Base-by-base conservation (phyloP, 2,113 vertebrate genomes). In the Cromileptes altivelis region DNA sequence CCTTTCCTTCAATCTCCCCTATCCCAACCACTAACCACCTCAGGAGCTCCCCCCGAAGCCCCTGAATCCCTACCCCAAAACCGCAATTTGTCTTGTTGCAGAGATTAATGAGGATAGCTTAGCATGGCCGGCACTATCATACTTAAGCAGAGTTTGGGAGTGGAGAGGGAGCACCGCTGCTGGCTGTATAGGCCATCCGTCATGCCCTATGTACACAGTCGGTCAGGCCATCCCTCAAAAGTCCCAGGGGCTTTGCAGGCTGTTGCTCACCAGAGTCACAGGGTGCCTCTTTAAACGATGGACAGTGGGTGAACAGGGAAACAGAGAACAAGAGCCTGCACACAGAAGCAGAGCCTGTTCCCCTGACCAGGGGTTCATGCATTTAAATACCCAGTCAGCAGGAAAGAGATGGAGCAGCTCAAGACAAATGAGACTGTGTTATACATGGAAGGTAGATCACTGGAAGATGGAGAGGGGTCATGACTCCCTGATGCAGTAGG, bases 71-170 rank as follows among this genome's bases (percentile, higher is more conserved):
- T 70, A 45, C 75, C 77, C 70, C 75, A 68, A 91, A 90, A 91
- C 89, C 86, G 17, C 89, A 89, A 86, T 92, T 94, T 92, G 92
- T 95, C 89, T 85, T 81, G 58, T 80, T 30, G 80, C 70, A 61
- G 79, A 92, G 84, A 92, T 91, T 90, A 84, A 92, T 91, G 89
- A 86, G 70, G 47, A 85, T 30, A 82, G 83, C 69, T 88, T 80
- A 84, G 80, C 85, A 85, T 82, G 84, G 70, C 73, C 58, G 33
- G 63, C 42, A 65, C 81, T 80, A 80, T 91, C 82, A 81, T 85
- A 60, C 84, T 83, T 74, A 84, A 55, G 33, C 62, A 8, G 33
- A 80, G 77, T 88, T 88, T 84, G 45, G 70, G 79, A 77, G 82
- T 63, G 42, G 75, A 86, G 69, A 85, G 76, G 81, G 87, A 92